Base-by-base conservation (phyloP, 2,888 invertebrate species). In the Meiosimyza platycephala region DNA sequence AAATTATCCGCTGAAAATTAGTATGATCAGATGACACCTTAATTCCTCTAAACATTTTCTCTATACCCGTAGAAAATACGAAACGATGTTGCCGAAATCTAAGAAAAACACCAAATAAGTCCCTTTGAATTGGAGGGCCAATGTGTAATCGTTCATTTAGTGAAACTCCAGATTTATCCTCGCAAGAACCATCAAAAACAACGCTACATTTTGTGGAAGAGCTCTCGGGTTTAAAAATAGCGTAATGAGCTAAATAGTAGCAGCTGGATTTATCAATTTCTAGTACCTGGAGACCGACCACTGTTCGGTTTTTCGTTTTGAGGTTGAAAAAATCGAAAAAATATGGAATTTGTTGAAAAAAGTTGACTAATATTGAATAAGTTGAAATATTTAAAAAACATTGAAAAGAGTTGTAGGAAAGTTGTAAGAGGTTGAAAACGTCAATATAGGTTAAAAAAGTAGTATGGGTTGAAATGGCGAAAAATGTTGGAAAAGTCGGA, bases 241-340 rank as follows among this genome's bases (percentile, higher is more conserved):
- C 55, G 22, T 13, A 1, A 22, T 55, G 55, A 16, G 55, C 68
- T n/a, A 77, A 60, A 40, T 77, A 79, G 63, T 74, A 76, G 54
- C 62, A 68, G 13, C 74, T 70, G 15, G 51, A 52, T 18, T 51
- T 59, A 4, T 50, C 68, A 11, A 68, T 66, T 15, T 71, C 50
- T n/a, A n/a, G n/a, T n/a, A n/a, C n/a, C n/a, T n/a, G n/a, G n/a
- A n/a, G n/a, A n/a, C n/a, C n/a, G n/a, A n/a, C n/a, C n/a, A n/a
- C n/a, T n/a, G n/a, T n/a, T n/a, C n/a, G n/a, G n/a, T n/a, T n/a
- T n/a, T n/a, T n/a, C n/a, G n/a, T n/a, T n/a, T n/a, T n/a, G n/a
- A n/a, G n/a, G n/a, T n/a, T n/a, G n/a, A n/a, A n/a, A n/a, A n/a
- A n/a, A n/a, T n/a, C n/a, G n/a, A n/a, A n/a, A n/a, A n/a, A n/a